Base-by-base conservation (phyloP, 2,797 vertebrate species). In the Acrocephalus scirpaceus region DNA sequence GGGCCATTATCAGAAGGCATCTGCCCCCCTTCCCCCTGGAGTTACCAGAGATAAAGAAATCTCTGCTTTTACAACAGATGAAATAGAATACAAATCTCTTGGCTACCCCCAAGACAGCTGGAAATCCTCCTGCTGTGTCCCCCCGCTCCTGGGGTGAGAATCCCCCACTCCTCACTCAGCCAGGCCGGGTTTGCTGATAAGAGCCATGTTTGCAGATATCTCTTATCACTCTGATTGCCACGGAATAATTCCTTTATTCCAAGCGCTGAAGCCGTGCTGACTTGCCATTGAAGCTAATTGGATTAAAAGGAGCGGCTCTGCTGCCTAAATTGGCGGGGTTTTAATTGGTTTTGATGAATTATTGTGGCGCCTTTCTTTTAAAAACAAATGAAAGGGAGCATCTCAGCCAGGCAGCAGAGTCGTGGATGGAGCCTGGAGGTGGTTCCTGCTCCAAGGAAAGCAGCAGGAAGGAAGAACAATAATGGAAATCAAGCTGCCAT, bases 201-300 rank as follows among this genome's bases (percentile, higher is more conserved):
- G 62, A 71, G 73, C 83, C 0, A 0, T 32, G 18, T 32, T 75
- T 69, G 74, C 58, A 73, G 70, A 56, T 88, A 51, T 23, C 75
- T 30, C 78, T 86, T 94, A 92, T 95, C 70, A 1, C 86, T 77
- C 67, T 12, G 86, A 93, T 92, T 57, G 60, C 83, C 26, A 6
- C 0, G 3, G 76, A 84, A 32, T 88, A 64, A 94, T 89, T 88
- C 56, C 90, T 95, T 88, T 86, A 70, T 95, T 90, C 74, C 1
- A 10, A 11, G 26, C 3, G 88, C 79, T 48, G 90, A 26, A 48
- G 90, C 92, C 61, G 29, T 32, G 51, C 85, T 75, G 82, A 3
- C 50, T 94, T 86, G 88, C 73, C 78, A 12, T 26, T 58, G 95
- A 62, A 60, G 62, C 86, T 81, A 94, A 96, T 94, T 93, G 95